A percentile compares a stretch with the other conserved stretches of the same genome.
Evolutionary conservation across 2,888 invertebrate species (phyloP).

Genomic region (Morinoia aosen): DNA sequence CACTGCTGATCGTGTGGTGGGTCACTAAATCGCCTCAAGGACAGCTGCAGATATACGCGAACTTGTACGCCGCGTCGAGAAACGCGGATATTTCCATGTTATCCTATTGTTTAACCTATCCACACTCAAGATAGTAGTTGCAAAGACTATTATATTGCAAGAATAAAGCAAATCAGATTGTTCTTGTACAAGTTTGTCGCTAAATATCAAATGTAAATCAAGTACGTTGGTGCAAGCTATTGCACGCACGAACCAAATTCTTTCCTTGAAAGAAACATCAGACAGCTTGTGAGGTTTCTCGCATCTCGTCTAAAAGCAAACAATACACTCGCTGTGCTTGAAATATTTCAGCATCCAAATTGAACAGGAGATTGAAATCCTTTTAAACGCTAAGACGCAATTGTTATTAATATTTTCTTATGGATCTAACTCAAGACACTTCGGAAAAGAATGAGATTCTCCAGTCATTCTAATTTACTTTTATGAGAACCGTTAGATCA

Average conservation of each 20-base stretch:
- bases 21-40: background rate
- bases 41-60: background rate
- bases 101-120: background rate
- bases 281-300: background rate
- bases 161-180: background rate
- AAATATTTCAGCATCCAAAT: background rate
- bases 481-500: background rate
- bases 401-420: background rate
- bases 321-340: background rate
- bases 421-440: background rate
- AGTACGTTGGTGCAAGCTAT: background rate
- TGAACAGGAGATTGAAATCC: background rate
- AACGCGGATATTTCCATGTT: background rate
- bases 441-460: background rate
- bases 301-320: background rate
- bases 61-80: background rate
- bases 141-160: background rate
- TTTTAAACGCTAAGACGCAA: background rate
- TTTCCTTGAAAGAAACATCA: background rate
- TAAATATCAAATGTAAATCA: background rate
- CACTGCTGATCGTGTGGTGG: constrained; percentile 1
- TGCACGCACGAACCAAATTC: background rate
- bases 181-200: background rate
- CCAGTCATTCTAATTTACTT: background rate
- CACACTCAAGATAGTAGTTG: background rate